Conservation (phyloP, 2,113 vertebrate species). For the Promerops cafer region DNA sequence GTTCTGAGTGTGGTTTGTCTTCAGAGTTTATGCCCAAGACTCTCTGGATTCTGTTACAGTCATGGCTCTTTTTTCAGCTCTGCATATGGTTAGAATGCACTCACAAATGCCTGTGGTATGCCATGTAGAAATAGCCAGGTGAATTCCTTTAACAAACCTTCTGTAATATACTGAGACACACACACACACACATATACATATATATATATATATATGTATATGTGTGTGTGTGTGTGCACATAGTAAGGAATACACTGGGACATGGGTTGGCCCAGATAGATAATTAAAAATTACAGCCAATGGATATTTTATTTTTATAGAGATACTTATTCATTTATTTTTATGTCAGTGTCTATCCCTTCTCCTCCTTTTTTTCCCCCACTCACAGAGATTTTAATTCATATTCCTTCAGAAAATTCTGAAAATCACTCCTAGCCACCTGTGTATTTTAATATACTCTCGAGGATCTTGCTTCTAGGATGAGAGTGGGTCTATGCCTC, state of each 20-base stretch:
- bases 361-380: fast-evolving
- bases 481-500: background rate
- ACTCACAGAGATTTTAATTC: background rate
- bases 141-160: background rate
- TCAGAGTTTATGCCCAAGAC: background rate
- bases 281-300: background rate
- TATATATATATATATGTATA: background rate
- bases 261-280: background rate
- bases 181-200: no score
- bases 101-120: background rate
- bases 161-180: background rate
- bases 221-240: background rate
- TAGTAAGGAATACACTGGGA: background rate
- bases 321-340: background rate
- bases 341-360: background rate
- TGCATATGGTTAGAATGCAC: background rate
- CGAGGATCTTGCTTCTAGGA: background rate
- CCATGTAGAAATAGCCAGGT: background rate
- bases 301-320: background rate
- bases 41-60: background rate
- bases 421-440: background rate
- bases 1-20: background rate
- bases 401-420: background rate
- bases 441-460: background rate
- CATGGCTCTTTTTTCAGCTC: background rate